A percentile compares a stretch with the other conserved stretches of the same genome.
These are phyloP conservation scores for Gymnosoma rotundatum DNA, from an alignment of 2,888 invertebrate genomes.

Conservation along the genomic window DNA sequence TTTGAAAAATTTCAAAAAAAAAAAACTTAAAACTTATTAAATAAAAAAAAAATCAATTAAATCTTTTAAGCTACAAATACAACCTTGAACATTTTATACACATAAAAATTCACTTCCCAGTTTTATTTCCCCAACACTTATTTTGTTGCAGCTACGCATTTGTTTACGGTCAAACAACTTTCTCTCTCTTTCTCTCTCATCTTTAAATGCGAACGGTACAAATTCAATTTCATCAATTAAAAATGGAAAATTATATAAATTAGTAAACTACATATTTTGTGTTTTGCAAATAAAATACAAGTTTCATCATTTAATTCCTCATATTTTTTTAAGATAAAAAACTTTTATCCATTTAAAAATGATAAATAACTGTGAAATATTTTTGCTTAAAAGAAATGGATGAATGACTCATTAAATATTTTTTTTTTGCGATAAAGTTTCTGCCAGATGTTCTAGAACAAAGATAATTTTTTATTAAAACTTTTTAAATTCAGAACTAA, in stretches of 20 bases:
- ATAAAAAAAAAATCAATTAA: too few species aligned
- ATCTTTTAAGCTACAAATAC: not conserved
- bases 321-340: not conserved
- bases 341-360: not conserved
- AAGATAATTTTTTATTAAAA: not conserved
- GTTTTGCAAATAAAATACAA: constrained; percentile 15
- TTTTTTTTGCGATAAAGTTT: too few species aligned
- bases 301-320: not conserved
- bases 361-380: not conserved
- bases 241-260: constrained; percentile 33
- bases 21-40: too few species aligned
- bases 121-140: not conserved
- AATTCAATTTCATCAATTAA: constrained; percentile 30
- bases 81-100: not conserved
- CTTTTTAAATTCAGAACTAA: too few species aligned
- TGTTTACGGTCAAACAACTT: constrained; percentile 41
- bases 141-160: constrained; percentile 21
- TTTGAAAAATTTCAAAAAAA: too few species aligned
- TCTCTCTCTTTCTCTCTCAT: constrained; percentile 21
- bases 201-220: not conserved
- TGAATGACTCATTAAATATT: too few species aligned
- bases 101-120: not conserved
- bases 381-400: too few species aligned
- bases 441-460: too few species aligned
- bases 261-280: not conserved